Evolutionary conservation across 2,113 vertebrate genomes (phyloP).

Genomic region (Trachemys scripta): DNA sequence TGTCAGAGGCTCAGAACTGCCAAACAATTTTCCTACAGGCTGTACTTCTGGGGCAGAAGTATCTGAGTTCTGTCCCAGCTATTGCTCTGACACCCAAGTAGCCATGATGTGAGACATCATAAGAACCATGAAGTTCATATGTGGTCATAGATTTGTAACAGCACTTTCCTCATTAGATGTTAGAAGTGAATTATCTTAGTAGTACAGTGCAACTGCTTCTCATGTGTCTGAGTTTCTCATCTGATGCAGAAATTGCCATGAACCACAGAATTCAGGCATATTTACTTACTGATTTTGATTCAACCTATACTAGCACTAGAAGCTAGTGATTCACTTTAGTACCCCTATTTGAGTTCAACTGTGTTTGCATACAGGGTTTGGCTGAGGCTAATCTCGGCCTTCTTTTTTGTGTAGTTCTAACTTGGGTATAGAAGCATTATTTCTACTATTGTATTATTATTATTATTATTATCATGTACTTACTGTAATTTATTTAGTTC

Average conservation of each 20-base stretch:
- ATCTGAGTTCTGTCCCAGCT: not conserved
- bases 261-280: not conserved
- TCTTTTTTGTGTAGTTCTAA: too few relatives aligned
- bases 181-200: not conserved
- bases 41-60: not conserved
- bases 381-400: too few relatives aligned
- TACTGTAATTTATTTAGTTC: too few relatives aligned
- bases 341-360: not conserved
- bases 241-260: not conserved
- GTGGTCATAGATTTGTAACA: not conserved
- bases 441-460: too few relatives aligned
- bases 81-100: not conserved
- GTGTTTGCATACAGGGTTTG: not conserved
- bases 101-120: too few relatives aligned
- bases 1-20: not conserved
- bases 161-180: not conserved
- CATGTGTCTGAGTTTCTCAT: not conserved
- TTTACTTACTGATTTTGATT: not conserved
- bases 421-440: too few relatives aligned
- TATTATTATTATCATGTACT: too few relatives aligned
- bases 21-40: not conserved
- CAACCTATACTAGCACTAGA: too few relatives aligned
- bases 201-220: not conserved
- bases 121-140: not conserved
- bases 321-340: not conserved